These are phyloP conservation scores for Drosophila aldrichi DNA, from an alignment of 2,888 invertebrate genomes.

Conservation along the genomic window DNA sequence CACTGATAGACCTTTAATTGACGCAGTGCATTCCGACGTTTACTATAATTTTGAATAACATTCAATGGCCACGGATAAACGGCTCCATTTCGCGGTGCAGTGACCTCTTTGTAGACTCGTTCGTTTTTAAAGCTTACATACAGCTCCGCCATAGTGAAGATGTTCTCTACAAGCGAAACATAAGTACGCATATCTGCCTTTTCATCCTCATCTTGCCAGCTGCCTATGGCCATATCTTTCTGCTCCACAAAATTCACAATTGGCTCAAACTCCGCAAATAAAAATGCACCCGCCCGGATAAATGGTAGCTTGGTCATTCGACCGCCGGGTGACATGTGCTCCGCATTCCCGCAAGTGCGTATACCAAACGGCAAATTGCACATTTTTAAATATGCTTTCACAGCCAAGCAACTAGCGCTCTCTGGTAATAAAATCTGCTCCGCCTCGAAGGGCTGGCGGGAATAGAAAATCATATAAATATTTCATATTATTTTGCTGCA, in stretches of 20 bases:
- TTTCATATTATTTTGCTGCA: background rate
- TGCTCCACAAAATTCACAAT: conserved; percentile 95
- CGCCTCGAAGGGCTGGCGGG: conserved; percentile 91
- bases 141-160: conserved; percentile 94
- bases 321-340: conserved; percentile 98
- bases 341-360: conserved; percentile 95
- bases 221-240: conserved; percentile 92
- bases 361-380: conserved; percentile 93
- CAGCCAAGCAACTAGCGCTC: conserved; percentile 96
- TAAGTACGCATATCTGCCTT: conserved; percentile 97
- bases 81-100: conserved; percentile 93
- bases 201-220: conserved; percentile 89
- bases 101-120: conserved; percentile 92
- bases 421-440: conserved; percentile 97
- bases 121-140: conserved; percentile 95
- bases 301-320: conserved; percentile 92
- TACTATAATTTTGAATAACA: conserved; percentile 91
- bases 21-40: conserved; percentile 89
- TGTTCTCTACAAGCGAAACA: conserved; percentile 94
- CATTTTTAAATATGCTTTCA: conserved; percentile 97
- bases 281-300: conserved; percentile 94
- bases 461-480: background rate
- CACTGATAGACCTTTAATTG: conserved; percentile 92
- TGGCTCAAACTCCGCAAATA: conserved; percentile 95
- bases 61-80: conserved; percentile 98